Percentiles rank a stretch among this genome's conserved stretches.
Conservation (phyloP, 2,888 invertebrate genomes). For the Noctua fimbriata region DNA sequence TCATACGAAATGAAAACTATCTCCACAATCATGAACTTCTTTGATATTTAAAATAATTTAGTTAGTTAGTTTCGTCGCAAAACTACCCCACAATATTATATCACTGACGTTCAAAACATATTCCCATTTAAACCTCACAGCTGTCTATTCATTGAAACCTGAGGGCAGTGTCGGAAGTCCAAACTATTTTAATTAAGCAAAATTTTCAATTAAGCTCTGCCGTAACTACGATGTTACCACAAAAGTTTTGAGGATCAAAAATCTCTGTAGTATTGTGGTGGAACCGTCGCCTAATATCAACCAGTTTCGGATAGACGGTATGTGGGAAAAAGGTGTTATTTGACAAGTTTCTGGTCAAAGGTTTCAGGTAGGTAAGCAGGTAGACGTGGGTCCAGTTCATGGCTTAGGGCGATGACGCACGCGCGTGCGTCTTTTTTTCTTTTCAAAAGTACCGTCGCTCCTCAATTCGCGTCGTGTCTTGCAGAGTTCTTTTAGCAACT, state of each 20-base stretch:
- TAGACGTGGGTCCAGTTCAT: not conserved
- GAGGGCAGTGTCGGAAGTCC: not conserved
- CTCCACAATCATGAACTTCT: not conserved
- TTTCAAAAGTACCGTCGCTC: not conserved
- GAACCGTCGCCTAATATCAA: slow-evolving; percentile 2
- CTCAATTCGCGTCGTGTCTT: not conserved
- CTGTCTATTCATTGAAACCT: slow-evolving; percentile 26
- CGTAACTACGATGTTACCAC: slow-evolving; percentile 30
- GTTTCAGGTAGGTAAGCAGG: not conserved
- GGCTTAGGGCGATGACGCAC: not conserved
- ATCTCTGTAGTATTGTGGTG: slow-evolving; percentile 37
- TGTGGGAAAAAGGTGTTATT: slow-evolving; percentile 33
- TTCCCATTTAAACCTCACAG: slow-evolving; percentile 8
- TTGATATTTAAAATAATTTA: not conserved
- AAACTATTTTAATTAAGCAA: slow-evolving; percentile 66
- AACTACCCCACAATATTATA: slow-evolving; percentile 1
- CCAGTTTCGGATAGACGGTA: not conserved
- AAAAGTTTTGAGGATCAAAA: slow-evolving; percentile 60
- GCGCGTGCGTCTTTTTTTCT: too few relatives aligned
- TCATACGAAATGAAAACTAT: too few relatives aligned
- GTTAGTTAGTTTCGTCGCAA: not conserved
- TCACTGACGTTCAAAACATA: slow-evolving; percentile 12
- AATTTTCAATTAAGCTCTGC: slow-evolving; percentile 58
- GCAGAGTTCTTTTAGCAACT: not conserved
- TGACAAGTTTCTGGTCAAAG: slow-evolving; percentile 14